Base-by-base conservation (phyloP, 2,113 vertebrate genomes). In the Epinephelus cyanopodus region DNA sequence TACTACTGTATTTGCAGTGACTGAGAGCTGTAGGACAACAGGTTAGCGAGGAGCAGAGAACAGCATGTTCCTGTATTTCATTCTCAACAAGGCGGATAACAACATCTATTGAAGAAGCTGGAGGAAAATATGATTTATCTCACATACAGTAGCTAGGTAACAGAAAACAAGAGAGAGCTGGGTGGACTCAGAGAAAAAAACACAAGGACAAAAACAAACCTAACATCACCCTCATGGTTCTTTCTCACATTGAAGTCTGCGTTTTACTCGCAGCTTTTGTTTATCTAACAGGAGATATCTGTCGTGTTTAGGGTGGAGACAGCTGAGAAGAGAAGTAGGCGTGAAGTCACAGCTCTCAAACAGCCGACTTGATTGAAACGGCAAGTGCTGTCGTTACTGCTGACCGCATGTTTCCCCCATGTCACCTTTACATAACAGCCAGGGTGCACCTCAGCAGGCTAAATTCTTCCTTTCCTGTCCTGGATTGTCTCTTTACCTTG, bases 371-470 rank as follows among this genome's bases (percentile, higher is more conserved):
- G 81, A 91, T 77, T 79, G 61, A 87, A 87, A 77, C 2, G 3
- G 54, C 67, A 27, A 81, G 53, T 45, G 58, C 21, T 45, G 79
- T 86, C 57, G 25, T 83, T 61, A 47, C 8, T 65, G 75, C 80
- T 82, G 88, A 83, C 76, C n/a, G 27, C 83, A 42, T 47, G 84
- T 78, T 79, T 71, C 84, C 79, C 29, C 79, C 39, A 48, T 82
- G 82, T 90, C 86, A 84, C 88, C 81, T 84, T 91, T 92, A 83
- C 68, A 29, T 88, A 91, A 93, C 85, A 77, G 15, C 27, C 45
- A 23, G 61, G 42, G 27, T 42, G 65, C 1, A 74, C 27, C 61
- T 33, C 64, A 37, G 77, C 77, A 23, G 54, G 57, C 54, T 48
- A 2, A 39, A 72, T 52, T 78, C 67, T 58, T 67, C 76, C 68